A percentile compares a stretch with the other conserved stretches of the same genome.
phyloP scores from a whole-genome alignment of 2,888 invertebrate genomes.

The Pyralis farinalis region DNA sequence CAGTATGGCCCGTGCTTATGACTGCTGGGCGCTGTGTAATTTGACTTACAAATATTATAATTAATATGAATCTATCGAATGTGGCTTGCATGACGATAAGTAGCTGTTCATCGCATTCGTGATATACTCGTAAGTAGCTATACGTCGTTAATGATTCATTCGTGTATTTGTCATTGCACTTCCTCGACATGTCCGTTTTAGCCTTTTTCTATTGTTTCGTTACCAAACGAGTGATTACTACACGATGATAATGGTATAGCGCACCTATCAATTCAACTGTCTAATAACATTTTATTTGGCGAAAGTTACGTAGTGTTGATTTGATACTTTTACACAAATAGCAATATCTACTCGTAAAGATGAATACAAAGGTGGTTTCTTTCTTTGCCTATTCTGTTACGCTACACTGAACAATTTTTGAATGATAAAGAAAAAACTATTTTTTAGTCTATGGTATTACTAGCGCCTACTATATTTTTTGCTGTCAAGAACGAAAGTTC shows the following conservation, averaged over 20 bases:
- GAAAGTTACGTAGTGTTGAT: constrained; percentile 36
- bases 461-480: constrained; percentile 13
- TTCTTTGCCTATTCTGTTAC: constrained; percentile 27
- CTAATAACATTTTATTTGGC: constrained; percentile 16
- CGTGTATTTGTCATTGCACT: too few species aligned
- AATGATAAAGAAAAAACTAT: constrained; percentile 18
- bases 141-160: too few species aligned
- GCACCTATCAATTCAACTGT: neutral
- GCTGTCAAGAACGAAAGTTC: constrained; percentile 13
- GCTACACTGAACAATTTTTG: constrained; percentile 26
- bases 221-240: too few species aligned
- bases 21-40: too few species aligned
- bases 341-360: constrained; percentile 1
- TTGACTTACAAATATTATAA: too few species aligned
- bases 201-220: too few species aligned
- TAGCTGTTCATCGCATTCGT: too few species aligned
- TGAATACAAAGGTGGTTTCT: constrained; percentile 12
- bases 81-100: too few species aligned
- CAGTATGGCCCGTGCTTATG: too few species aligned
- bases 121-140: too few species aligned
- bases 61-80: too few species aligned
- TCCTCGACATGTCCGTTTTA: too few species aligned
- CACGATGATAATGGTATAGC: neutral
- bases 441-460: constrained; percentile 10
- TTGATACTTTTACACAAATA: constrained; percentile 22